A percentile compares a stretch with the other conserved stretches of the same genome.
Evolutionary conservation across 2,888 invertebrate genomes (phyloP).

Genomic region (Idaea straminata): DNA sequence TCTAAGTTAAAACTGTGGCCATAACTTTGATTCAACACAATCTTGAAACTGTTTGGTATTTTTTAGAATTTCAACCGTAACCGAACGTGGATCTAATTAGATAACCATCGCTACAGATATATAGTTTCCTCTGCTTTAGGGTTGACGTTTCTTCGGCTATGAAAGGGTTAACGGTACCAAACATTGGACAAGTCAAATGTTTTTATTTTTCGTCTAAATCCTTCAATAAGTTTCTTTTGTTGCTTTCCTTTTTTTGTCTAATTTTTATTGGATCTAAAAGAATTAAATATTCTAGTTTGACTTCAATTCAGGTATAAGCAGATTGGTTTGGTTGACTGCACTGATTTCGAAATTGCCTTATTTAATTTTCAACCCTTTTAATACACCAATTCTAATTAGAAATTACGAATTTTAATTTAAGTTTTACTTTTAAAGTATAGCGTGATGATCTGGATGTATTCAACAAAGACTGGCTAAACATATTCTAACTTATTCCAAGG

Average conservation of each 20-base stretch:
- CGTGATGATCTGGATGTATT: too few relatives aligned
- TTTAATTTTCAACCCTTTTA: too few relatives aligned
- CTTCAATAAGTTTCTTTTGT: neutral
- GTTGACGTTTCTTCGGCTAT: conserved; percentile 13
- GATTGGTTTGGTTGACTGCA: too few relatives aligned
- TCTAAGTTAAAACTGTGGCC: conserved; percentile 17
- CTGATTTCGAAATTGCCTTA: too few relatives aligned
- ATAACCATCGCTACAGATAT: conserved; percentile 51
- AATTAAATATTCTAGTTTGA: neutral
- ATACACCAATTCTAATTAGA: too few relatives aligned
- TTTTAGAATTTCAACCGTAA: conserved; percentile 42
- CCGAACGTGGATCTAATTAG: conserved; percentile 43
- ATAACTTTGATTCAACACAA: conserved; percentile 28
- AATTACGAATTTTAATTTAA: too few relatives aligned
- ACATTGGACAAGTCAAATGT: neutral
- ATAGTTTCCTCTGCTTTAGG: conserved; percentile 46
- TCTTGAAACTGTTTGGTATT: conserved; percentile 29
- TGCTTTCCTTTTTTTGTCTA: neutral
- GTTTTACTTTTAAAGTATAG: too few relatives aligned
- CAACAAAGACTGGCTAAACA: too few relatives aligned
- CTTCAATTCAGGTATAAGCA: too few relatives aligned
- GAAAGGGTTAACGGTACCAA: neutral
- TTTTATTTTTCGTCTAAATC: neutral
- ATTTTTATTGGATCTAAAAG: too few relatives aligned
- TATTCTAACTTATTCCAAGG: too few relatives aligned